Evolutionary conservation across 1,140 invertebrate species (phyloP), one percentile per base, ranked within the genome.

Genomic region (Euura saliciscinereae): DNA sequence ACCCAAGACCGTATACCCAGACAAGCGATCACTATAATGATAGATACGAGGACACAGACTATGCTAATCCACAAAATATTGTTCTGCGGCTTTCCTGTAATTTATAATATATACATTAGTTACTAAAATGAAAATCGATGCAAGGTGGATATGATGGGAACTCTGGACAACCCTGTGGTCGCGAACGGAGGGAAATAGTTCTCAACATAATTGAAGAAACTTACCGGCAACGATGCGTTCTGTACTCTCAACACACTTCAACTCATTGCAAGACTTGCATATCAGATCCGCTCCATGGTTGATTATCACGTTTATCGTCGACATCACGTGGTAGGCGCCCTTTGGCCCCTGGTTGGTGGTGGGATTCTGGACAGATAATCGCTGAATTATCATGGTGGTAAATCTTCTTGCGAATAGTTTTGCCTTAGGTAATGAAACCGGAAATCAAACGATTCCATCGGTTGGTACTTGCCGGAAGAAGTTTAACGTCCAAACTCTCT

Each of bases 1-100:
- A 90, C 88, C 82, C 88, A 91, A 78, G 92, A 91, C 73, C 91
- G 90, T 44, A 89, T 88, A 0, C 84, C 83, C 44, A 90, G 84
- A 74, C 88, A 91, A 10, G 88, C 85, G 0, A 90, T 86, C 2
- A 87, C 80, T 68, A 79, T 72, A 11, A 83, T 70, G 42, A 91
- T 72, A 6, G 89, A 69, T 4, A 91, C 77, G 8, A 93, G 79
- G 28, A 89, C 44, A 0, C 90, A 77, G 44, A 91, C 82, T 2
- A 90, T 78, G 2, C 87, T 84, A 2, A 87, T 75, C 71, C 84
- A 76, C 69, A 78, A 71, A 70, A 71, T 69, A n/a, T n/a, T n/a
- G n/a, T n/a, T n/a, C n/a, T n/a, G n/a, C n/a, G n/a, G n/a, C n/a
- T n/a, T n/a, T n/a, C n/a, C n/a, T n/a, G n/a, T n/a, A n/a, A n/a